Conservation (phyloP, 2,113 vertebrate genomes). For the Drymodes brunneopygia region DNA sequence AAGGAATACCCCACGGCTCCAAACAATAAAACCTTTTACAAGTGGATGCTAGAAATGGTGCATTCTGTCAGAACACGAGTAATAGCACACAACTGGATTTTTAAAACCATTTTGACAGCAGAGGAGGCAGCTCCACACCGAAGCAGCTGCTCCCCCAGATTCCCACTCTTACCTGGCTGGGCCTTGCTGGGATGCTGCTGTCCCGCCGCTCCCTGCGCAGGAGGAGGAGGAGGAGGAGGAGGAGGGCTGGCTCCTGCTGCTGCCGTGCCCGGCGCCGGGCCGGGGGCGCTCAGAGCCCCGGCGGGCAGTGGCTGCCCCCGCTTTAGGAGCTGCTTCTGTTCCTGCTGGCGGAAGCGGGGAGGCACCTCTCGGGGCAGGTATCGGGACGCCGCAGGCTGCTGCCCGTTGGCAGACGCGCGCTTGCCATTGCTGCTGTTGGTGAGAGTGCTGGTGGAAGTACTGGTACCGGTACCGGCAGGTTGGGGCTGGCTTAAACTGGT, state of each 20-base stretch:
- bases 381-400: conserved; percentile 83
- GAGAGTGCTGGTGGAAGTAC: conserved; percentile 83
- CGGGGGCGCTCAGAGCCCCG: conserved; percentile 75
- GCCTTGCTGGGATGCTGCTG: conserved; percentile 79
- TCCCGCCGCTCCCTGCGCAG: conserved; percentile 63
- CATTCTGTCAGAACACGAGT: neutral
- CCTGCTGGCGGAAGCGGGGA: conserved; percentile 96
- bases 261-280: conserved; percentile 69
- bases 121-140: rapidly evolving
- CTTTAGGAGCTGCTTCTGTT: conserved; percentile 98
- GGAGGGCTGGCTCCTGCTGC: conserved; percentile 74
- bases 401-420: conserved; percentile 78
- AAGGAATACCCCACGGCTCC: neutral
- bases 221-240: conserved; percentile 57
- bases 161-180: conserved; percentile 75
- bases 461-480: conserved; percentile 84
- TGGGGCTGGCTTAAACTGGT: conserved; percentile 89
- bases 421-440: conserved; percentile 93
- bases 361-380: conserved; percentile 96
- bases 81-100: too few relatives aligned
- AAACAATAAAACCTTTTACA: neutral
- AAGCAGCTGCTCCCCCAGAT: neutral
- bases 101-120: rapidly evolving
- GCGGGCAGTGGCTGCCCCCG: conserved; percentile 91
- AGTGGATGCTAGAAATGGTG: neutral